These are phyloP conservation scores for Allygus modestus DNA, from an alignment of 2,888 invertebrate species.

Conservation along the genomic window DNA sequence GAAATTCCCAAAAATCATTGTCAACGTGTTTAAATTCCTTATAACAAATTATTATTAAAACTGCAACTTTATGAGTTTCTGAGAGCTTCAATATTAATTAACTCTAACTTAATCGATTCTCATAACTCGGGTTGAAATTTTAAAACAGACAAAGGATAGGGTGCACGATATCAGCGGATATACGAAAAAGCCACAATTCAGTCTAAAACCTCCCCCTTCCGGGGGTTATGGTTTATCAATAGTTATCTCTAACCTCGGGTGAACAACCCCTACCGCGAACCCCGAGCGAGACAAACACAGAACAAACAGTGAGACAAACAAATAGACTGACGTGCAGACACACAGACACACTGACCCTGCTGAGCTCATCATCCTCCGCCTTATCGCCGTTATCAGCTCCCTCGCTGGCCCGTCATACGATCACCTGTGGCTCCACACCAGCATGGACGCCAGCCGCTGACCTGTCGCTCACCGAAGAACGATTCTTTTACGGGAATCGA, in stretches of 20 bases:
- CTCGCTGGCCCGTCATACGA: not conserved
- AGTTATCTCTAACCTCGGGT: not conserved
- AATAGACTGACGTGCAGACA: not conserved
- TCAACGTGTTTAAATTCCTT: no score
- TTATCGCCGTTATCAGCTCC: conserved; percentile 15
- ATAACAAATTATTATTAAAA: no score
- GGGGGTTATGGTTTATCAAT: conserved; percentile 31
- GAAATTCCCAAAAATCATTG: no score
- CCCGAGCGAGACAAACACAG: not conserved
- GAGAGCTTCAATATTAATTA: no score
- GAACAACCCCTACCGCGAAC: not conserved
- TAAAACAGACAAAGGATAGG: no score
- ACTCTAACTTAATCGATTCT: no score
- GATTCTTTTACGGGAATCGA: not conserved
- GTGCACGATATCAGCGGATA: no score
- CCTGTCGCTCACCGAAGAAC: not conserved
- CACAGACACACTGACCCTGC: conserved; percentile 18
- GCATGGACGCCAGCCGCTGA: not conserved
- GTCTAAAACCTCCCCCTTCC: not conserved
- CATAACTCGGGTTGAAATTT: no score
- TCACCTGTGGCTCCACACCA: conserved; percentile 13
- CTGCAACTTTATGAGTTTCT: no score
- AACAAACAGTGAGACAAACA: not conserved
- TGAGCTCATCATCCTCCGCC: conserved; percentile 6
- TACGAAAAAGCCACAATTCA: not conserved